Conservation (phyloP, 2,797 vertebrate genomes). For the Psittacula echo region DNA sequence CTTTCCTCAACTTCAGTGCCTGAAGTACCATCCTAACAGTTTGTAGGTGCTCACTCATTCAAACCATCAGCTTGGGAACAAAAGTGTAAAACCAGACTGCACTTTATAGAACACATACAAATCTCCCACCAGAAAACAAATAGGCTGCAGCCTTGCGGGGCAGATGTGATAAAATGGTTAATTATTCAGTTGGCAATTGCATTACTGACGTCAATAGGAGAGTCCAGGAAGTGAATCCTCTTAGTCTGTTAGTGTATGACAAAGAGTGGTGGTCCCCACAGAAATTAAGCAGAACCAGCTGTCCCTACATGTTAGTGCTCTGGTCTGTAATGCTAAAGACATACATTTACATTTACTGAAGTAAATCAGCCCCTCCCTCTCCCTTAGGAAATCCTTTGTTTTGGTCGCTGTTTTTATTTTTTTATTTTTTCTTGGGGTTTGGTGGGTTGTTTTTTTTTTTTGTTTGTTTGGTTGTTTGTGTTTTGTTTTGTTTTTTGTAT, state of each 20-base stretch:
- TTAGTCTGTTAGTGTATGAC: conserved; percentile 60
- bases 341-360: conserved; percentile 49
- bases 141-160: conserved; percentile 41
- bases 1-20: neutral
- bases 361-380: conserved; percentile 6
- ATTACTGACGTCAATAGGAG: conserved; percentile 77
- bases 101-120: neutral
- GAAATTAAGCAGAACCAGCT: conserved; percentile 57
- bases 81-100: neutral
- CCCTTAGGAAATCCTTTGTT: conserved; percentile 49
- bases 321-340: neutral
- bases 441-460: neutral
- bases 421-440: neutral
- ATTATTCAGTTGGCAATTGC: conserved; percentile 77
- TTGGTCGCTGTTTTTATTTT: neutral
- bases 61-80: neutral
- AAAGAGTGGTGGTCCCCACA: conserved; percentile 50
- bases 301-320: neutral
- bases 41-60: neutral
- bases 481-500: neutral
- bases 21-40: neutral
- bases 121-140: conserved; percentile 52
- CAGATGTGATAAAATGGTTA: conserved; percentile 73
- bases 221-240: conserved; percentile 73
- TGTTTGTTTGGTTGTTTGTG: too few relatives aligned